Evolutionary conservation across 2,113 vertebrate genomes (phyloP), one percentile per base, ranked within the genome.

Genomic region (Gallinago jamesoni): DNA sequence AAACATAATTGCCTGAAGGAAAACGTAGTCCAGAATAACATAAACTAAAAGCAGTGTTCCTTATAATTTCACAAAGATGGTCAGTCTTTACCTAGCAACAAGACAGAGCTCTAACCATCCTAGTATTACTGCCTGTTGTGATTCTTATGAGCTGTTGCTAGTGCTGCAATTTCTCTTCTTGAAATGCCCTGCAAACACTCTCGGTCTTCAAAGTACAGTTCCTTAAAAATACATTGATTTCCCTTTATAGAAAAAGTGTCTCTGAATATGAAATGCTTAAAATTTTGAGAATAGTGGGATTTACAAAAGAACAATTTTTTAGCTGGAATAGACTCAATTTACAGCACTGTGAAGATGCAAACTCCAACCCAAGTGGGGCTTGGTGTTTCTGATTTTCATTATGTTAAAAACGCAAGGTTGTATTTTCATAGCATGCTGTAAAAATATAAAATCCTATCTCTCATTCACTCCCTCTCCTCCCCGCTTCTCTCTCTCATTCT

Each of bases 101-200:
- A 94, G 53, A 90, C 63, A 94, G 67, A 85, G 39, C 64, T 95
- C 50, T 62, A 94, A 74, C 47, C 41, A 92, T 78, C 68, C 55
- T 52, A 60, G 9, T 53, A 57, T 93, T 97, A 64, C 67, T 92
- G 93, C 85, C 66, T 96, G 62, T 96, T 96, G 93, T 95, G 91
- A 87, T 87, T 96, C 91, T 94, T 60, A 74, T 74, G 76, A 93
- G 69, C 82, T 90, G 37, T 33, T 96, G 63, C 67, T 96, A 82
- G 59, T 90, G 70, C 33, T 96, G 31, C 56, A 94, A 91, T 95
- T 94, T 95, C 33, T 76, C 70, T 77, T 91, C 60, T 88, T 94
- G 84, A 76, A 95, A 95, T 72, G 57, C 86, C 64, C 59, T 95
- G 41, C 35, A 97, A 96, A 91, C 24, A 91, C 4, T 92, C 22